phyloP scores from a whole-genome alignment of 1,140 invertebrate genomes.

The Drosophila pruinosa region DNA sequence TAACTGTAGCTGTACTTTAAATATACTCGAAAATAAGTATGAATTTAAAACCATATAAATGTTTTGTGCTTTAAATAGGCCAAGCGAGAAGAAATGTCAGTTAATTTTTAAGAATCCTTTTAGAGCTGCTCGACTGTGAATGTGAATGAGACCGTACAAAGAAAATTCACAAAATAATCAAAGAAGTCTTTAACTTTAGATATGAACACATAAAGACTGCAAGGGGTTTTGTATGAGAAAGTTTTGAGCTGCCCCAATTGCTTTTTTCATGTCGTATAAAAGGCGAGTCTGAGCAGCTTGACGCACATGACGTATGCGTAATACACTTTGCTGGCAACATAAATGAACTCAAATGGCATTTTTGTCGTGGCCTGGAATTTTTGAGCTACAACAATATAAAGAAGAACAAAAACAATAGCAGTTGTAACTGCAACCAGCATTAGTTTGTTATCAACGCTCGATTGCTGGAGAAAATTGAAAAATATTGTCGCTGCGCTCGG shows the following conservation, averaged over 20 bases:
- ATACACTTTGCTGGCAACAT: conserved; percentile 11
- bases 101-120: background rate
- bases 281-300: conserved; percentile 3
- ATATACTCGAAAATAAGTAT: background rate
- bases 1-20: background rate
- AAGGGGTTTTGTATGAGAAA: background rate
- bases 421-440: conserved; percentile 60
- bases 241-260: conserved; percentile 1
- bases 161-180: background rate
- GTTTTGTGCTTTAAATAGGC: background rate
- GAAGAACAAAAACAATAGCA: conserved; percentile 15
- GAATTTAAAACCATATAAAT: background rate
- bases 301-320: conserved; percentile 30
- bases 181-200: background rate
- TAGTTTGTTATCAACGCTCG: conserved; percentile 79
- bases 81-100: background rate
- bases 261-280: background rate
- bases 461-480: conserved; percentile 79
- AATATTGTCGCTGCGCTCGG: conserved; percentile 63
- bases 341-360: conserved; percentile 33
- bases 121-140: background rate
- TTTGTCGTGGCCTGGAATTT: conserved; percentile 22
- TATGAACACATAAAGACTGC: conserved; percentile 2
- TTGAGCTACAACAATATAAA: conserved; percentile 24
- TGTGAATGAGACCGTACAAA: background rate